These are phyloP conservation scores for Podarcis cretensis DNA, from an alignment of 2,113 vertebrate genomes.

Conservation along the genomic window DNA sequence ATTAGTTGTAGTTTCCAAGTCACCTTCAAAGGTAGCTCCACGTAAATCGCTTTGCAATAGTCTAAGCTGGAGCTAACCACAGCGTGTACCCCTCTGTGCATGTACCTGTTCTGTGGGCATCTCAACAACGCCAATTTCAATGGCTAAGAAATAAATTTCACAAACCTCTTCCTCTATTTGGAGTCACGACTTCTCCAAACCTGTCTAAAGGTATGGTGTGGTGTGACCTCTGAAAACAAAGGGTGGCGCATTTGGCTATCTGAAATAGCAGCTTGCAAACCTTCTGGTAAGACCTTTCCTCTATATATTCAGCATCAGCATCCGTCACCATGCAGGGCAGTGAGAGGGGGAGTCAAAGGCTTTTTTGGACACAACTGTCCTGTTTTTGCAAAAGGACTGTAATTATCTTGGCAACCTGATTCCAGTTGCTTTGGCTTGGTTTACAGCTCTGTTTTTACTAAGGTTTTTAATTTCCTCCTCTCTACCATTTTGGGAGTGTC, in stretches of 20 bases:
- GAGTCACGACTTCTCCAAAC: background rate
- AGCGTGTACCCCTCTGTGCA: too few relatives aligned
- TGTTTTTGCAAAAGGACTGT: background rate
- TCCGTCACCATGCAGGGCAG: background rate
- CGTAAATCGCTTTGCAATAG: too few relatives aligned
- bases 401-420: slow-evolving; percentile 6
- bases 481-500: background rate
- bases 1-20: too few relatives aligned
- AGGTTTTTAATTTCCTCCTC: slow-evolving; percentile 29
- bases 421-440: background rate
- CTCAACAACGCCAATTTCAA: background rate
- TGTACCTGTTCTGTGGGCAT: background rate
- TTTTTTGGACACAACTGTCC: background rate
- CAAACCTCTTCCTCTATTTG: too few relatives aligned
- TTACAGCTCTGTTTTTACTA: background rate
- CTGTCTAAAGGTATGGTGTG: background rate
- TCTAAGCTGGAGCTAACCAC: too few relatives aligned
- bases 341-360: background rate
- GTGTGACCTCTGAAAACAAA: background rate
- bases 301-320: background rate
- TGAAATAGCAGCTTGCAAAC: background rate
- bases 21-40: too few relatives aligned
- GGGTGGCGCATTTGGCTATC: background rate
- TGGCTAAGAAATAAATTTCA: background rate
- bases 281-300: background rate